phyloP scores from a whole-genome alignment of 1,140 invertebrate genomes.

The Diplogasteroides magnus region DNA sequence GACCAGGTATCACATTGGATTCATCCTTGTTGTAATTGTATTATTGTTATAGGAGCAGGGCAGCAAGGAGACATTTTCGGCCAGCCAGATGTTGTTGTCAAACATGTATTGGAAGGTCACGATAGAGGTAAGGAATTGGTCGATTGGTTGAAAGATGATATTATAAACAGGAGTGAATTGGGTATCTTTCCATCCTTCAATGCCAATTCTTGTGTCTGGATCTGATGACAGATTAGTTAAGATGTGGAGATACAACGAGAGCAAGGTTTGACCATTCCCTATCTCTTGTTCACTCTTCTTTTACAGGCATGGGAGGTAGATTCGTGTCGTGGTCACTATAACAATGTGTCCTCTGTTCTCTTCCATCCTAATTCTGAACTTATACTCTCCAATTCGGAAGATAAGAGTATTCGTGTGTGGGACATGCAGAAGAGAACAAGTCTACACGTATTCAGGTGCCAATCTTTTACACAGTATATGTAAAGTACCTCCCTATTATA shows the following conservation, averaged over 20 bases:
- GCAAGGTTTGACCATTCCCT: constrained; percentile 43
- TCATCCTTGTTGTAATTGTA: background rate
- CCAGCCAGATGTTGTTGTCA: constrained; percentile 86
- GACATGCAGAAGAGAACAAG: constrained; percentile 96
- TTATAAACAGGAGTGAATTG: constrained; percentile 79
- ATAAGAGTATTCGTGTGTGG: constrained; percentile 96
- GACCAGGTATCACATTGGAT: constrained; percentile 52
- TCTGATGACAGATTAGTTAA: constrained; percentile 96
- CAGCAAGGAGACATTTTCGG: constrained; percentile 85
- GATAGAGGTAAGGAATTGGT: constrained; percentile 63
- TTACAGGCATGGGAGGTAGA: constrained; percentile 92
- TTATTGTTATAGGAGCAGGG: constrained; percentile 33
- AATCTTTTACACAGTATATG: background rate
- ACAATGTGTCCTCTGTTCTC: constrained; percentile 94
- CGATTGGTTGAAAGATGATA: constrained; percentile 17
- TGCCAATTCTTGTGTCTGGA: constrained; percentile 91
- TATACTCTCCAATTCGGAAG: constrained; percentile 93
- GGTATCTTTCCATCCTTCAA: constrained; percentile 88
- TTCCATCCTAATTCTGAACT: constrained; percentile 96
- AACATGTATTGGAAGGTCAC: constrained; percentile 94
- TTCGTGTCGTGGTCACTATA: constrained; percentile 95
- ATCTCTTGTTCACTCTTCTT: background rate
- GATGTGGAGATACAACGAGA: constrained; percentile 97
- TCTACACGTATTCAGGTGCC: constrained; percentile 77
- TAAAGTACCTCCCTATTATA: constrained; percentile 27